Conservation (phyloP, 2,888 invertebrate species). For the Cacoxenus indagator region DNA sequence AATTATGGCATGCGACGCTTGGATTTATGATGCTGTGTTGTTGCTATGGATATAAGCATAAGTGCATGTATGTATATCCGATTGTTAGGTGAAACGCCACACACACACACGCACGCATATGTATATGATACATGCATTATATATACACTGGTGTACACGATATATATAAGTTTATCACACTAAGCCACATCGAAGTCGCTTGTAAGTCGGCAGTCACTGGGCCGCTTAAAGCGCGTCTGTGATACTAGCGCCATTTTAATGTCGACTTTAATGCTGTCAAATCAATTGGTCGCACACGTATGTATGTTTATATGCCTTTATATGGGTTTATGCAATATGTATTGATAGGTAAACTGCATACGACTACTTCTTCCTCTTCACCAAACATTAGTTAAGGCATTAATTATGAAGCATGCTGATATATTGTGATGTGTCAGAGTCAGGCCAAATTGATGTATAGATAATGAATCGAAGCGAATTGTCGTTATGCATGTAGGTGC, state of each 20-base stretch:
- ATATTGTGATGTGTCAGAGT: neutral
- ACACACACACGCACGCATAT: neutral
- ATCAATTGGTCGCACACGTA: neutral
- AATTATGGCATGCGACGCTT: slow-evolving; percentile 55
- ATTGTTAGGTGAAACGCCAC: too few relatives aligned
- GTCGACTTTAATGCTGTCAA: neutral
- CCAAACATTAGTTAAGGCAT: neutral
- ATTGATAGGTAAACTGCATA: neutral
- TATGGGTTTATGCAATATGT: neutral
- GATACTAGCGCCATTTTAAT: neutral
- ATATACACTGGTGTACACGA: neutral
- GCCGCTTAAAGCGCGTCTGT: neutral
- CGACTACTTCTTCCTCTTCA: neutral
- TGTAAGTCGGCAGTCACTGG: neutral
- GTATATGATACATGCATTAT: neutral
- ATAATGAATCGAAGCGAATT: neutral
- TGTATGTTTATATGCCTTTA: neutral
- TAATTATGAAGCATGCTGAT: neutral
- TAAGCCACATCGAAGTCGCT: neutral
- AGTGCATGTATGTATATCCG: neutral
- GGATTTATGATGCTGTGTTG: slow-evolving; percentile 61
- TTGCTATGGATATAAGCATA: slow-evolving; percentile 5
- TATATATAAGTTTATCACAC: neutral
- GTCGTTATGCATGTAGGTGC: neutral
- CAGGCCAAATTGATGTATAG: neutral